Evolutionary conservation across 2,113 vertebrate species (phyloP).

Genomic region (Parus major): DNA sequence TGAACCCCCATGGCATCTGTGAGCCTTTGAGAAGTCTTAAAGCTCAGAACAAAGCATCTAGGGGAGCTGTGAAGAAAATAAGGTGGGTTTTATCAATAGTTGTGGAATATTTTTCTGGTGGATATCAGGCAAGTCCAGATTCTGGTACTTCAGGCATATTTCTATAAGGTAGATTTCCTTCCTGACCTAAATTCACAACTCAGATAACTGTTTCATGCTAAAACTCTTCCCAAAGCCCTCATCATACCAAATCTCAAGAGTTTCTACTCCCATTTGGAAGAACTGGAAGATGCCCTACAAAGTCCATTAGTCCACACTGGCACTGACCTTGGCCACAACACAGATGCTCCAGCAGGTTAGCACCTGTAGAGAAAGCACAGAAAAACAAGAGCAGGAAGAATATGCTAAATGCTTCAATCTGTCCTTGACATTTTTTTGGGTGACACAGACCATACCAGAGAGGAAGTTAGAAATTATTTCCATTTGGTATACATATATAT

Average conservation of each 20-base stretch:
- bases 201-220: background rate
- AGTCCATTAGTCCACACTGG: background rate
- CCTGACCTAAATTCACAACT: background rate
- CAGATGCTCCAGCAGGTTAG: background rate
- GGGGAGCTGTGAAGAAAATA: background rate
- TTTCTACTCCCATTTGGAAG: background rate
- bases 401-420: background rate
- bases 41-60: conserved; percentile 2
- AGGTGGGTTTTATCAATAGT: background rate
- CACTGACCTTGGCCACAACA: accelerated
- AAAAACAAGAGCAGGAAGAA: background rate
- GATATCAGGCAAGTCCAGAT: background rate
- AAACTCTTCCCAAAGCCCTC: background rate
- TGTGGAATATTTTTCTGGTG: background rate
- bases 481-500: background rate
- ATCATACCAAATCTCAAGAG: background rate
- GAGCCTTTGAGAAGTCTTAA: background rate
- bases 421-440: background rate
- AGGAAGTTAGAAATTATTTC: background rate
- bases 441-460: background rate
- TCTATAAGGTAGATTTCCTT: background rate
- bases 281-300: background rate
- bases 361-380: background rate
- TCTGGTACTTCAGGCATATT: background rate
- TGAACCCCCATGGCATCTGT: background rate